Evolutionary conservation across 2,797 vertebrate species (phyloP), one percentile per base, ranked within the genome.

Genomic region (Spinus olivaceus): DNA sequence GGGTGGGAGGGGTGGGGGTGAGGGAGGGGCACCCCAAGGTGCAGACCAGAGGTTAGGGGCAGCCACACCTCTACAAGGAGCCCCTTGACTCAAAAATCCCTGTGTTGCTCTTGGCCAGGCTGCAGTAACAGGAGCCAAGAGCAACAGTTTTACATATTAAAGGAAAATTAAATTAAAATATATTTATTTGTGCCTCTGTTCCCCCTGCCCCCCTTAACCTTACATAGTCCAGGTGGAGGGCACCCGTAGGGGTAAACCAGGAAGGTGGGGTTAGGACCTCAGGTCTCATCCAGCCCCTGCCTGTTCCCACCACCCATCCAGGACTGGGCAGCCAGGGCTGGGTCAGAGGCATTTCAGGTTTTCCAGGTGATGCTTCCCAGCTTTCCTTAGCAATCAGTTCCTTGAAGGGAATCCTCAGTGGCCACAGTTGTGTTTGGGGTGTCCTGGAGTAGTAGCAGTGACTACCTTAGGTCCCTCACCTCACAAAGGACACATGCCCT

Each of bases 101-200:
- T 3, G 0, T 95, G 56, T 96, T 94, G 63, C 72, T 95, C 86
- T 97, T 97, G 95, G 95, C 92, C 8, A n/a, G 33, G 51, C 60
- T 50, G 28, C 7, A 12, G 44, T 3, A 8, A 53, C 47, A 74
- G 41, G 37, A 91, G 91, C 97, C 97, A 97, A 97, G 66, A 96
- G 73, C 84, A 96, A 96, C 91, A 95, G 81, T 81, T 96, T 95
- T 95, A 80, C 70, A 81, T 86, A 96, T 94, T 95, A 97, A 96
- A 97, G 67, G 51, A 86, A 96, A 97, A 97, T 92, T 95, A 92
- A 97, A 96, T 96, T 96, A 95, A 91, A 96, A 96, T 70, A 28
- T 59, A 83, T 93, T 95, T 94, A 86, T 95, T 94, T 91, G 82
- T 86, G 28, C 3, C 37, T 32, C 10, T 3, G 1, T 6, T 17